Evolutionary conservation across 2,888 invertebrate genomes (phyloP), one percentile per base, ranked within the genome.

Genomic region (Cosmopolites sordidus): DNA sequence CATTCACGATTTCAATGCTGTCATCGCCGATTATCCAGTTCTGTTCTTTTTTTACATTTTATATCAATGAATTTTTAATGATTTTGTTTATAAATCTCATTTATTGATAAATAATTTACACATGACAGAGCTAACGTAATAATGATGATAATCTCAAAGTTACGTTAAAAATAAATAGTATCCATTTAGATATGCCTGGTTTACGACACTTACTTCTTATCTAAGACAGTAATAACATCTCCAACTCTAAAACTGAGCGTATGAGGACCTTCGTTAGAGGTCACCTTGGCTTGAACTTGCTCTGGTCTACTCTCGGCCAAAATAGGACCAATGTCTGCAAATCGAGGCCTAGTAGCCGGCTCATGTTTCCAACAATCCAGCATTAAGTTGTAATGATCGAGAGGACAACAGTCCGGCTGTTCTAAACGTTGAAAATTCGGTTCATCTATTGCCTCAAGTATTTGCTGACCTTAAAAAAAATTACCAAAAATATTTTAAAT

Each of bases 311-410:
- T 86, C 66, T 91, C 90, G 0, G 89, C 88, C 60, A 98, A 73
- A 47, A 84, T 78, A 11, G 82, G 80, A 2, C 59, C 83, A 16
- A 98, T 80, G 59, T 96, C 93, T 43, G 84, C 82, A 72, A 99
- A 99, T 56, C 87, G 90, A 0, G 98, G 98, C 55, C 99, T 78
- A 60, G 87, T 83, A 29, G 80, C 79, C 0, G 93, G 88, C 63
- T 96, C 93, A 69, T 97, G 95, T 54, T 89, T 84, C 99, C 99
- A 99, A 72, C 98, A 98, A 69, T 92, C 89, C 62, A 89, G 78
- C 97, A 99, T 97, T 9, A 94, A 75, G 6, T 83, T 80, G 70
- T 92, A 97, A 72, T 94, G 94, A 37, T 92, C 92, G 61, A 89
- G 86, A 0, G 98, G 95, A 69, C 97, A 97, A 67, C 92, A 91